Evolutionary conservation across 2,797 vertebrate species (phyloP), one percentile per base, ranked within the genome.

Genomic region (Pseudochirops corinnae): DNA sequence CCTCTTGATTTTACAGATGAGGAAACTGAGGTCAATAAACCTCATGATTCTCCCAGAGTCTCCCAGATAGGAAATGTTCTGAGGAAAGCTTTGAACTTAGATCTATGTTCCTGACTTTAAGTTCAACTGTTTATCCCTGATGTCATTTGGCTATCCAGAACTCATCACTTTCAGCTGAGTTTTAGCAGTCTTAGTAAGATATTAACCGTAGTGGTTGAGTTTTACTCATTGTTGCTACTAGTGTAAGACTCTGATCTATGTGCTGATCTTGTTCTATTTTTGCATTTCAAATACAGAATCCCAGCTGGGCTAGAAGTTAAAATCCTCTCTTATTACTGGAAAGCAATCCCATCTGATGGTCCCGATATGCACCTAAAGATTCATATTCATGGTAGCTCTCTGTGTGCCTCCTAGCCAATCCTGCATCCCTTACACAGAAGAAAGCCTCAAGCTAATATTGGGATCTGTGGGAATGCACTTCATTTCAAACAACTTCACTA

Each of bases 371-470:
- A 14, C 0, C 4, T 7, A n/a, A 53, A n/a, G 56, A 55, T n/a
- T 62, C 29, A 33, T 46, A 33, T n/a, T 93, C 26, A 33, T 5
- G 13, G 3, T 29, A 33, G 3, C 56, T 33, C 4, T n/a, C 90
- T 58, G 56, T 28, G 28, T 9, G n/a, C 46, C n/a, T 87, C 93
- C 90, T 91, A 87, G 90, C 53, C 95, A 96, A 58, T 3, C 50
- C 56, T 50, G 50, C 24, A 53, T 31, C 52, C 2, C 92, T 93
- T 10, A 10, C 9, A 16, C 21, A 92, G 56, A 91, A 90, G 10
- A 55, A 96, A 39, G 2, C 29, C 33, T 11, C 12, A 91, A 92
- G 87, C 90, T 55, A 56, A 74, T 0, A 21, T 5, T 26, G 58
- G 87, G 6, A 90, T 94, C 12, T 7, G 92, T 60, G 90, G 91